These are phyloP conservation scores for Myxocyprinus asiaticus DNA, from an alignment of 2,113 vertebrate species.

Conservation along the genomic window DNA sequence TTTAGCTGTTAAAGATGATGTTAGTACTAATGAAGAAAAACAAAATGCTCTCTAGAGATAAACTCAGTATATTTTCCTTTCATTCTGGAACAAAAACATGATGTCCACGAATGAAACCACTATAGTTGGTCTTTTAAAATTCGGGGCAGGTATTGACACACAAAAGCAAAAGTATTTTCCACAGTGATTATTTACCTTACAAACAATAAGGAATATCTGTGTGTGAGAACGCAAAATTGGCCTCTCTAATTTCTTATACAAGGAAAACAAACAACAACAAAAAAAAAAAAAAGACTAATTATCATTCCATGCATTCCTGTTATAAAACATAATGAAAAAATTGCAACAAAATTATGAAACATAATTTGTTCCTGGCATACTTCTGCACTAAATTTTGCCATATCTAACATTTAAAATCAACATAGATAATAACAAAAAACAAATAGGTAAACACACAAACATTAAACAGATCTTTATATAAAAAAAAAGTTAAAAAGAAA, in stretches of 20 bases:
- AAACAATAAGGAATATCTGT: conserved; percentile 26
- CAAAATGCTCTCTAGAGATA: conserved; percentile 39
- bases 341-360: conserved; percentile 55
- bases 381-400: conserved; percentile 53
- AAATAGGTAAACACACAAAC: conserved; percentile 63
- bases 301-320: not conserved
- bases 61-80: conserved; percentile 25
- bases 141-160: conserved; percentile 22
- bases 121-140: not conserved
- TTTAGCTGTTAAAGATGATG: conserved; percentile 16
- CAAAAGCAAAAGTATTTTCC: not conserved
- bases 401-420: conserved; percentile 67
- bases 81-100: conserved; percentile 11
- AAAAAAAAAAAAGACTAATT: not conserved
- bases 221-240: conserved; percentile 9
- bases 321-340: conserved; percentile 33
- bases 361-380: conserved; percentile 75
- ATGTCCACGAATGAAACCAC: conserved; percentile 41
- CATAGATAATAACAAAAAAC: conserved; percentile 56
- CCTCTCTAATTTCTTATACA: conserved; percentile 28
- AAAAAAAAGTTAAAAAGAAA: conserved; percentile 62
- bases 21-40: conserved; percentile 41
- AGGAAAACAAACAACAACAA: not conserved
- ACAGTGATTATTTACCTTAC: conserved; percentile 32
- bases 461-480: conserved; percentile 69